phyloP scores from a whole-genome alignment of 1,140 invertebrate genomes.

The Globodera rostochiensis region DNA sequence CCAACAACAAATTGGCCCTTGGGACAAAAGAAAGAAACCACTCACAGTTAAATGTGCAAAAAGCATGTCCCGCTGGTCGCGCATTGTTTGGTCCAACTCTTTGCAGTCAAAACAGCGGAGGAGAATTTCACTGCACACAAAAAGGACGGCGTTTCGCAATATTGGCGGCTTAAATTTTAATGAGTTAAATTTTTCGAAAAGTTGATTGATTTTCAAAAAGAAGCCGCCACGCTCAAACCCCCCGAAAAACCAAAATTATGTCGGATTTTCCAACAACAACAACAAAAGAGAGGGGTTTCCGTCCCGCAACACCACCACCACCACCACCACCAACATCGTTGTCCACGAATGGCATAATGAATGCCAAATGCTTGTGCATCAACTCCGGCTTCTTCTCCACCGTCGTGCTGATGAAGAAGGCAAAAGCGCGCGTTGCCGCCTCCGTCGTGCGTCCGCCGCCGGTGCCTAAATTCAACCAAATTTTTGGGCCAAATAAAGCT shows the following conservation, averaged over 20 bases:
- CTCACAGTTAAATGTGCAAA: conserved; percentile 25
- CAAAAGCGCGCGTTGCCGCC: conserved; percentile 29
- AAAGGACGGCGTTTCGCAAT: conserved; percentile 35
- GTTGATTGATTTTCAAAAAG: too few species aligned
- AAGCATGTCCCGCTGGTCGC: conserved; percentile 27
- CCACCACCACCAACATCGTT: conserved; percentile 24
- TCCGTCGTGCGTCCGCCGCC: conserved; percentile 3
- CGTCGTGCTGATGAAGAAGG: conserved; percentile 38
- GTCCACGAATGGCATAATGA: conserved; percentile 27
- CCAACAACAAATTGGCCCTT: too few species aligned
- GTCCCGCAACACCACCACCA: background rate
- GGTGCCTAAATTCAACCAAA: too few species aligned
- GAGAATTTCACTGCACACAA: conserved; percentile 40
- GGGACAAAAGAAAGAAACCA: too few species aligned
- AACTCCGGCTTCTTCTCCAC: conserved; percentile 23
- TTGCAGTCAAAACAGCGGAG: conserved; percentile 30
- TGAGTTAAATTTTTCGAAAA: too few species aligned
- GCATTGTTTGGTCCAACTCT: conserved; percentile 16
- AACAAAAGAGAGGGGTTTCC: background rate
- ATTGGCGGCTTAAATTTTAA: conserved; percentile 35
- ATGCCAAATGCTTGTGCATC: conserved; percentile 25
- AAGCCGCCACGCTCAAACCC: too few species aligned
- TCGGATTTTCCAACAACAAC: background rate
- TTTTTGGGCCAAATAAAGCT: too few species aligned
- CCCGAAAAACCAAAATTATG: too few species aligned